Evolutionary conservation across 2,113 vertebrate species (phyloP), one percentile per base, ranked within the genome.

Genomic region (Petrocephalus zakoni): DNA sequence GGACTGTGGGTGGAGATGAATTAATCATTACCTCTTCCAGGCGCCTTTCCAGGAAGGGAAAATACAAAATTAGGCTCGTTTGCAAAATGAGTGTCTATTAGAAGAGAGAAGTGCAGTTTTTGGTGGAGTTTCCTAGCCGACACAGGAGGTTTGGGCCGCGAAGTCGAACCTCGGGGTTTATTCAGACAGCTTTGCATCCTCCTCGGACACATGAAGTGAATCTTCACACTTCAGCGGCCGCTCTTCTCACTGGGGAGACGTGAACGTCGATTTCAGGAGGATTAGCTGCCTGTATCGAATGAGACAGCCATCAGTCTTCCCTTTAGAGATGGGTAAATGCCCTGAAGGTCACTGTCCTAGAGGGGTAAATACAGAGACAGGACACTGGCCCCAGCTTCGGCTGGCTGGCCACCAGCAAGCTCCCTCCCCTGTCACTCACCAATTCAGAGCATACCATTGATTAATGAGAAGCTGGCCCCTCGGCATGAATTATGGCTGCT

Each of bases 1-100:
- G 51, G 42, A 11, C 82, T 83, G 88, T 88, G 88, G 78, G 88
- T 83, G 88, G 75, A 61, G 75, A 88, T 19, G 56, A 75, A 81
- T 88, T 88, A 83, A 88, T 89, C 81, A 89, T 85, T 51, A 52
- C 58, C 82, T 85, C 37, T 88, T 49, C 42, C 25, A 83, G 75
- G 34, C 22, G 13, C n/a, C 68, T 21, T 88, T 78, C 49, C 68
- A 82, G 72, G 22, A 82, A 56, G 49, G 49, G 17, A 88, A 53
- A 37, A 42, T 81, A 53, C 4, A 21, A 88, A 49, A 81, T 52
- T 81, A 82, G 15, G 37, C 52, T n/a, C 34, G 34, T 49, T 68
- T 42, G 52, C 52, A 88, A 55, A 46, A 75, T 21, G 17, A 37
- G 64, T 61, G 19, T 34, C 46, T 21, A 42, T 88, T 56, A 88